Conservation (phyloP, 2,888 invertebrate genomes). For the Palloptera scutellata region DNA sequence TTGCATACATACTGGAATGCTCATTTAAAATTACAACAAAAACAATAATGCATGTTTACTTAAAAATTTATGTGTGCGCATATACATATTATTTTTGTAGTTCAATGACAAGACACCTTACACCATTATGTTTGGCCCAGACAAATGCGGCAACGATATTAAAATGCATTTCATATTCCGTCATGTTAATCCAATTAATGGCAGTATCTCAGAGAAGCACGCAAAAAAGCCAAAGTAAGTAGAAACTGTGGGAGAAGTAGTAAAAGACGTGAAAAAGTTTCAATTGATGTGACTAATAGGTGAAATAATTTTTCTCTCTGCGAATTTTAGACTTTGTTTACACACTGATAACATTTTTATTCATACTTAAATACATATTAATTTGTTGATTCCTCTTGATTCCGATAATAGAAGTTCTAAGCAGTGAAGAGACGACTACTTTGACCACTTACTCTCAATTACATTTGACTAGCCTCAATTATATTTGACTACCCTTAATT, state of each 20-base stretch:
- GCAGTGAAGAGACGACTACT: too few species aligned
- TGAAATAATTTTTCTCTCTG: too few species aligned
- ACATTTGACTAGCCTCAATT: too few species aligned
- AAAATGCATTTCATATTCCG: conserved; percentile 94
- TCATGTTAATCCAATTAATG: conserved; percentile 93
- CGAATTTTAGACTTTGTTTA: too few species aligned
- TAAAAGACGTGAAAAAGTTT: neutral
- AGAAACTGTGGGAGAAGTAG: neutral
- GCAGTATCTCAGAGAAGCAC: conserved; percentile 91
- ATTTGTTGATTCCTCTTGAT: too few species aligned
- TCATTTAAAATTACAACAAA: conserved; percentile 1
- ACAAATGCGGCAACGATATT: conserved; percentile 96
- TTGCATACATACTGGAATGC: neutral
- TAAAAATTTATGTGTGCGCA: conserved; percentile 10
- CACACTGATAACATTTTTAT: too few species aligned
- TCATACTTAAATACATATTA: too few species aligned
- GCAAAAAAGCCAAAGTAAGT: conserved; percentile 85
- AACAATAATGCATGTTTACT: neutral
- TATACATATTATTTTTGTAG: conserved; percentile 39
- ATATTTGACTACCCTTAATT: too few species aligned
- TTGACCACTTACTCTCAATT: too few species aligned
- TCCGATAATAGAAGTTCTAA: too few species aligned
- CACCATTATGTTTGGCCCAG: conserved; percentile 99
- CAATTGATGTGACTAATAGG: too few species aligned
- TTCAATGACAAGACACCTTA: conserved; percentile 97